These are phyloP conservation scores for Eristalis pertinax DNA, from an alignment of 2,888 invertebrate species.

Conservation along the genomic window DNA sequence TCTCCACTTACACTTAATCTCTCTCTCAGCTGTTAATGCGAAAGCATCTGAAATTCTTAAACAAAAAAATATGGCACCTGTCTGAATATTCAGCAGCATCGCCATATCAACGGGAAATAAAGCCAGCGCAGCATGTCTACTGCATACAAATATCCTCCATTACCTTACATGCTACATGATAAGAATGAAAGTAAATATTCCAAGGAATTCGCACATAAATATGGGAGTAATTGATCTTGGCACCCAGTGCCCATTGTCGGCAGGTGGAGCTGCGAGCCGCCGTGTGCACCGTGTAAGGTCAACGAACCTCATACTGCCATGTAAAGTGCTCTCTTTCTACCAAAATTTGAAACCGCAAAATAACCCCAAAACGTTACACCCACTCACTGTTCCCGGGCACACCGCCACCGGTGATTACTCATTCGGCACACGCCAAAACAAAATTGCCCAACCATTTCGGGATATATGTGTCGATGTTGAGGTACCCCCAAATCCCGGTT, in stretches of 20 bases:
- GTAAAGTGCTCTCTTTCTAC: constrained; percentile 30
- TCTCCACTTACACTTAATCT: constrained; percentile 3
- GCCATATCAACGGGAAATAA: constrained; percentile 59
- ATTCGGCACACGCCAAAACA: constrained; percentile 69
- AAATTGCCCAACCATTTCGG: constrained; percentile 46
- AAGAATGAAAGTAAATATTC: constrained; percentile 68
- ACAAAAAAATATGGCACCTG: constrained; percentile 14
- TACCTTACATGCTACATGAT: constrained; percentile 50
- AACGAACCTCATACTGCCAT: constrained; percentile 44
- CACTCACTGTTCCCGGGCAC: constrained; percentile 15
- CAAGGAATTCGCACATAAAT: constrained; percentile 50
- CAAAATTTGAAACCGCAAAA: constrained; percentile 22
- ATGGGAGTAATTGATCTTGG: constrained; percentile 24
- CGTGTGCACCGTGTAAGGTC: constrained; percentile 42
- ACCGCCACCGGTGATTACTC: constrained; percentile 46
- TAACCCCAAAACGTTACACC: constrained; percentile 15
- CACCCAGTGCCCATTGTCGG: neutral
- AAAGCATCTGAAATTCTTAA: constrained; percentile 37
- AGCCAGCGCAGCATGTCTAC: constrained; percentile 9
- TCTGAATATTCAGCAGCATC: constrained; percentile 49
- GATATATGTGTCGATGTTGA: constrained; percentile 43
- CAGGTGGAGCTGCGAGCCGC: constrained; percentile 36
- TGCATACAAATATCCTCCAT: constrained; percentile 56
- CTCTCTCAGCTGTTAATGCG: constrained; percentile 1
- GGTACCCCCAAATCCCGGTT: constrained; percentile 50